Evolutionary conservation across 2,113 vertebrate genomes (phyloP).

Genomic region (Strix aluco): DNA sequence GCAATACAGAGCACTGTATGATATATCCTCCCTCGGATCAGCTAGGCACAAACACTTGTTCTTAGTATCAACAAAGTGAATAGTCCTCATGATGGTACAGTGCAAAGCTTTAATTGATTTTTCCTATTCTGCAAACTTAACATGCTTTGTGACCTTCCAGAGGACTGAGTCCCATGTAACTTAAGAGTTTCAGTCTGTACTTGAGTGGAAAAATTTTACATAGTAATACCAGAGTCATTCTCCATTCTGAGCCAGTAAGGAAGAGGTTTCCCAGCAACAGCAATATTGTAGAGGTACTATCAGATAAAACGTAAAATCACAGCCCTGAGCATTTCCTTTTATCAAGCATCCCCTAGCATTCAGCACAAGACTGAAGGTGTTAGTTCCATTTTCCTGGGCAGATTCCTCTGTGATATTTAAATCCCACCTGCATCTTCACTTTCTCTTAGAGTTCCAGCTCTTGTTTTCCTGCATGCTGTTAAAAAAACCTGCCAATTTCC

Average conservation of each 20-base stretch:
- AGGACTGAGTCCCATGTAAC: not conserved
- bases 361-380: slow-evolving; percentile 2
- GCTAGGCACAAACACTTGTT: not conserved
- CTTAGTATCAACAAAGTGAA: not conserved
- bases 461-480: not conserved
- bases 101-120: not conserved
- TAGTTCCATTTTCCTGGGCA: slow-evolving; percentile 25
- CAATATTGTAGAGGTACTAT: not conserved
- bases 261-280: slow-evolving; percentile 51
- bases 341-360: slow-evolving; percentile 1
- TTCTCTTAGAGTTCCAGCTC: not conserved
- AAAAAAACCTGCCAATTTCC: not conserved
- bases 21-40: not conserved
- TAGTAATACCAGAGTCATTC: not conserved
- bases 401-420: not conserved
- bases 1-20: not conserved
- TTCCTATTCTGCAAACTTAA: not conserved
- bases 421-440: not conserved
- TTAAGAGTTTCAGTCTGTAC: not conserved
- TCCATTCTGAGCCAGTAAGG: not conserved
- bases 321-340: slow-evolving; percentile 24
- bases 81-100: not conserved
- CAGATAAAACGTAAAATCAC: slow-evolving; percentile 40
- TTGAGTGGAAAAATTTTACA: not conserved
- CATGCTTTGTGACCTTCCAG: not conserved